Evolutionary conservation across 2,888 invertebrate species (phyloP).

Genomic region (Schrankia costaestrigalis): DNA sequence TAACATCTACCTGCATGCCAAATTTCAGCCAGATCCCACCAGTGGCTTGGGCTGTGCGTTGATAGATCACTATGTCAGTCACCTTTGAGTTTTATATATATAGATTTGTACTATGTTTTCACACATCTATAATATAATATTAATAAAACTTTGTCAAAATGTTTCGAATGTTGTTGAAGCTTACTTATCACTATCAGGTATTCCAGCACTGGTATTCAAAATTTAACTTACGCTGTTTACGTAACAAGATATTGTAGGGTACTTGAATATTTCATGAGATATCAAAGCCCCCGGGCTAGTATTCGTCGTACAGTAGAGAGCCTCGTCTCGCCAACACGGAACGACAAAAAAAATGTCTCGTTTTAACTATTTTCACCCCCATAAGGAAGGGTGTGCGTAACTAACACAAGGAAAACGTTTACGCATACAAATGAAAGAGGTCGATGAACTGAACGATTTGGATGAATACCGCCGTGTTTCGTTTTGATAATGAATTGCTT

Average conservation of each 20-base stretch:
- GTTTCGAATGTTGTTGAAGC: too few relatives aligned
- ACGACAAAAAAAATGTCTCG: slow-evolving; percentile 44
- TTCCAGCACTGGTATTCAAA: too few relatives aligned
- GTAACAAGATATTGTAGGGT: slow-evolving; percentile 40
- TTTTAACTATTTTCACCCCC: slow-evolving; percentile 58
- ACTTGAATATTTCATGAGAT: slow-evolving; percentile 72
- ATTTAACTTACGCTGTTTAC: slow-evolving; percentile 10
- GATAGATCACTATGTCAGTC: too few relatives aligned
- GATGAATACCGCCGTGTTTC: slow-evolving; percentile 11
- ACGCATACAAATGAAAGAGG: slow-evolving; percentile 37
- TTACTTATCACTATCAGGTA: too few relatives aligned
- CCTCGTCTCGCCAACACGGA: slow-evolving; percentile 34
- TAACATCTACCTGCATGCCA: too few relatives aligned
- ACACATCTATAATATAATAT: too few relatives aligned
- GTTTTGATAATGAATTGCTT: slow-evolving; percentile 10
- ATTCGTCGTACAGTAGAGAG: slow-evolving; percentile 34
- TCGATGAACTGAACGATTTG: slow-evolving; percentile 36
- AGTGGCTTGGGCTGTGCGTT: too few relatives aligned
- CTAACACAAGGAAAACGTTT: slow-evolving; percentile 48
- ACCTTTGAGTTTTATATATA: too few relatives aligned
- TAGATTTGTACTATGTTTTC: too few relatives aligned
- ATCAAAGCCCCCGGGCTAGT: slow-evolving; percentile 56
- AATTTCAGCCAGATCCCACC: too few relatives aligned
- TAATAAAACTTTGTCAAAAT: too few relatives aligned
- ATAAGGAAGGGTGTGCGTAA: slow-evolving; percentile 39